phyloP scores from a whole-genome alignment of 2,113 vertebrate genomes.

The Varanus salvator region DNA sequence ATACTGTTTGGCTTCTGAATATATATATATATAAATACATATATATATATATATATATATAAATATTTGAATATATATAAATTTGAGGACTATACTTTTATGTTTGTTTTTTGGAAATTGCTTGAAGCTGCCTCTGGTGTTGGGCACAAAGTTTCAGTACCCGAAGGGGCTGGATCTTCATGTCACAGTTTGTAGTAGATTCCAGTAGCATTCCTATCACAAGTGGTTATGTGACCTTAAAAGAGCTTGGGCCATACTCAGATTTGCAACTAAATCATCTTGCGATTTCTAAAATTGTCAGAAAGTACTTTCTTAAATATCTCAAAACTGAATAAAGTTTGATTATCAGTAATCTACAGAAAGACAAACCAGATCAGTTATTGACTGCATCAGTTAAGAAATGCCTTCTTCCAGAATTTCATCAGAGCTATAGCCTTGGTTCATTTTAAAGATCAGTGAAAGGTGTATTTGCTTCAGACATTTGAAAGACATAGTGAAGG shows the following conservation, averaged over 20 bases:
- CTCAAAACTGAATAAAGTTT: background rate
- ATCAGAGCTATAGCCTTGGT: background rate
- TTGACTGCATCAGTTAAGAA: background rate
- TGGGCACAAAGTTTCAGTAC: background rate
- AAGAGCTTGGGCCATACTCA: background rate
- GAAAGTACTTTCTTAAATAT: background rate
- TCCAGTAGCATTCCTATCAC: background rate
- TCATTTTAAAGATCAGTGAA: background rate
- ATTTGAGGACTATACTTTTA: background rate
- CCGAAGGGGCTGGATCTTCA: background rate
- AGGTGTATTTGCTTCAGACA: background rate
- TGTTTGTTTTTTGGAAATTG: background rate
- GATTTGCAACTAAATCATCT: background rate
- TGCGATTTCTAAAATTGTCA: background rate
- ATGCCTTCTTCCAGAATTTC: background rate
- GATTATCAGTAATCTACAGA: background rate
- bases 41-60: no score
- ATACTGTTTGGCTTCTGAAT: background rate
- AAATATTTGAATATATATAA: no score
- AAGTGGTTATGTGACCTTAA: background rate
- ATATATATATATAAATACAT: background rate
- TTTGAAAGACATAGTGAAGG: background rate
- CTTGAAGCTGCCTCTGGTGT: background rate
- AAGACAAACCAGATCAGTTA: background rate
- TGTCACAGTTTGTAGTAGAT: background rate